These are phyloP conservation scores for Drosophila lacteicornis DNA, from an alignment of 1,140 invertebrate genomes.

Conservation along the genomic window DNA sequence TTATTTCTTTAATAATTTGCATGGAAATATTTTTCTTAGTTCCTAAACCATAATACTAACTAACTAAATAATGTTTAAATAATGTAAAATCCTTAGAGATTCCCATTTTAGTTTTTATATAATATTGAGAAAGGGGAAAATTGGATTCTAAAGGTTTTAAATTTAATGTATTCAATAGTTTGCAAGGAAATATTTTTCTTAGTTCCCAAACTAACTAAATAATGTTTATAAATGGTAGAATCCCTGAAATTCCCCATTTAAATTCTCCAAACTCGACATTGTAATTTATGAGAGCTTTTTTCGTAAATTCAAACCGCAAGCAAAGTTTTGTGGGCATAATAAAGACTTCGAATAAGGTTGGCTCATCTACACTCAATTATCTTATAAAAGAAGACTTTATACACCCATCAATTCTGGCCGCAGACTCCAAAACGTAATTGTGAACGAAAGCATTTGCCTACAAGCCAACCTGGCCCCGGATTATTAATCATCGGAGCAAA, in stretches of 20 bases:
- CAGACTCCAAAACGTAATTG: constrained; percentile 62
- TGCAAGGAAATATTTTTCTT: too few relatives aligned
- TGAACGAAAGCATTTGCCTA: constrained; percentile 75
- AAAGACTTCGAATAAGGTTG: constrained; percentile 64
- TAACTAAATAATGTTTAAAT: too few relatives aligned
- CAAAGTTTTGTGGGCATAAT: constrained; percentile 59
- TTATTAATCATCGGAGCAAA: constrained; percentile 72
- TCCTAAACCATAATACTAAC: too few relatives aligned
- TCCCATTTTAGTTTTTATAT: too few relatives aligned
- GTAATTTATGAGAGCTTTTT: constrained; percentile 2
- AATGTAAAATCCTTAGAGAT: too few relatives aligned
- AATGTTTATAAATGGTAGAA: background rate
- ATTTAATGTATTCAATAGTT: too few relatives aligned
- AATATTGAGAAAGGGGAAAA: too few relatives aligned
- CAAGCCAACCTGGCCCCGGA: constrained; percentile 40
- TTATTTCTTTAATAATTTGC: too few relatives aligned
- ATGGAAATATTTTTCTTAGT: too few relatives aligned
- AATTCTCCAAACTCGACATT: background rate
- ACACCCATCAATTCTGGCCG: constrained; percentile 75
- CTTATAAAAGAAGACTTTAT: constrained; percentile 81
- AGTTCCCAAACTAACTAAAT: too few relatives aligned
- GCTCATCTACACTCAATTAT: constrained; percentile 70
- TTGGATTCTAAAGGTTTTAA: too few relatives aligned
- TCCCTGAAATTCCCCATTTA: background rate
- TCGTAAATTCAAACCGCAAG: constrained; percentile 31